A percentile compares a stretch with the other conserved stretches of the same genome.
phyloP scores from a whole-genome alignment of 2,888 invertebrate species.

The Timema podura region DNA sequence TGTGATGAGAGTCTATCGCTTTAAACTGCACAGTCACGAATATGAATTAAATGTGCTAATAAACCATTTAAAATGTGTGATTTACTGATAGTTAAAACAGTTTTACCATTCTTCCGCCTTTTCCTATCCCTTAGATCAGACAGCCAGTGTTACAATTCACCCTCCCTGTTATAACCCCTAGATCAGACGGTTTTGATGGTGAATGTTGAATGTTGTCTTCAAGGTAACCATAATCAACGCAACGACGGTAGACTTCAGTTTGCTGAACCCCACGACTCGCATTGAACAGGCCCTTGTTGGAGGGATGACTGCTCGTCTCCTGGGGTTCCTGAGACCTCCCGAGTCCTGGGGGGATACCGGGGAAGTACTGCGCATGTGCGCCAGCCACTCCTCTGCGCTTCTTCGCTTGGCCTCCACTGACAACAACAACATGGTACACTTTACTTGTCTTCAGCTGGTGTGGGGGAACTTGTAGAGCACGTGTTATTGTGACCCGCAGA shows the following conservation, averaged over 20 bases:
- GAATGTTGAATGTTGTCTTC: conserved; percentile 8
- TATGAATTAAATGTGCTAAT: too few species aligned
- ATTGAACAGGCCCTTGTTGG: conserved; percentile 66
- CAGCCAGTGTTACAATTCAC: too few species aligned
- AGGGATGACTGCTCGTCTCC: conserved; percentile 68
- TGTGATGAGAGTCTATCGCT: too few species aligned
- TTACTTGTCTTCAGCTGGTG: not conserved
- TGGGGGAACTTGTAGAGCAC: too few species aligned
- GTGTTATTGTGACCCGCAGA: too few species aligned
- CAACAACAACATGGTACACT: not conserved
- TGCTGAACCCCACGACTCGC: conserved; percentile 46
- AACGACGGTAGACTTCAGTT: conserved; percentile 56
- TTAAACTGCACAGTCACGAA: too few species aligned
- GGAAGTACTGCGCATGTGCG: conserved; percentile 71
- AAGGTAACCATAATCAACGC: conserved; percentile 75
- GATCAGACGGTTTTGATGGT: not conserved
- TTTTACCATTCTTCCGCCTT: too few species aligned
- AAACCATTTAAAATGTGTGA: too few species aligned
- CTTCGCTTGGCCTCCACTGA: conserved; percentile 52
- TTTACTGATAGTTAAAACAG: too few species aligned
- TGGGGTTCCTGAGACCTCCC: conserved; percentile 80
- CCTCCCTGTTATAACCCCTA: too few species aligned
- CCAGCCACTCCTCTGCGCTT: conserved; percentile 70
- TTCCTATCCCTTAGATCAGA: too few species aligned
- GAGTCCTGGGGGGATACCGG: conserved; percentile 60